Evolutionary conservation across 2,797 vertebrate genomes (phyloP).

Genomic region (Acropternis orthonyx): DNA sequence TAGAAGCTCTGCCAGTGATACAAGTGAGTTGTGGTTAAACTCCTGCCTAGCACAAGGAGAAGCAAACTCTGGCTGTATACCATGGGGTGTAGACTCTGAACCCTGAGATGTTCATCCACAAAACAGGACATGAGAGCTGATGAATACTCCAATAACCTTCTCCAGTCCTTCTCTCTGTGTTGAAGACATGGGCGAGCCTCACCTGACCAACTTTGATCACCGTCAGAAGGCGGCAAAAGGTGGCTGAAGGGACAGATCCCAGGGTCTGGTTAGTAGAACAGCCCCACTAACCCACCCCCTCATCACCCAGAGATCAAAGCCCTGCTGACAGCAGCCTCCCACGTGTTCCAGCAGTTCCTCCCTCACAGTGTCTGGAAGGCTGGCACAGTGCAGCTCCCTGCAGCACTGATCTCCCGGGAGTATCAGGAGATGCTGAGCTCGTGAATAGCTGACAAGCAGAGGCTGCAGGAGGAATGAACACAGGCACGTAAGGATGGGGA

Average conservation of each 20-base stretch:
- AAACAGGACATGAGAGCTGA: rapidly evolving
- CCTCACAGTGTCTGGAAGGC: neutral
- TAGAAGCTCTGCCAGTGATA: neutral
- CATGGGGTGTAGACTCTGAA: neutral
- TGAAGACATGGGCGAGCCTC: neutral
- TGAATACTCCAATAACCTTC: neutral
- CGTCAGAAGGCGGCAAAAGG: neutral
- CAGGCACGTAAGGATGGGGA: neutral
- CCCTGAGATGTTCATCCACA: neutral
- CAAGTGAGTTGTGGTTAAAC: neutral
- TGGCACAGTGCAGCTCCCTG: rapidly evolving
- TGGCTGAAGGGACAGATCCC: neutral
- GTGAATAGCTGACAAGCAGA: neutral
- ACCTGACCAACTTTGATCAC: neutral
- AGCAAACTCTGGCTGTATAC: neutral
- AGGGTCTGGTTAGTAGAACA: neutral
- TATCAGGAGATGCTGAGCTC: neutral
- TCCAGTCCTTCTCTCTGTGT: neutral
- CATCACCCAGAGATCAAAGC: neutral
- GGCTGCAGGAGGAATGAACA: neutral
- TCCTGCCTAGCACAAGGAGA: neutral
- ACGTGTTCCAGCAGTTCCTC: neutral
- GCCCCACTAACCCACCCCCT: neutral
- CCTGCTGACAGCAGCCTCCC: neutral
- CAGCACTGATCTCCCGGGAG: neutral